phyloP scores from a whole-genome alignment of 2,888 invertebrate species.

The Lithophane ornitopus region DNA sequence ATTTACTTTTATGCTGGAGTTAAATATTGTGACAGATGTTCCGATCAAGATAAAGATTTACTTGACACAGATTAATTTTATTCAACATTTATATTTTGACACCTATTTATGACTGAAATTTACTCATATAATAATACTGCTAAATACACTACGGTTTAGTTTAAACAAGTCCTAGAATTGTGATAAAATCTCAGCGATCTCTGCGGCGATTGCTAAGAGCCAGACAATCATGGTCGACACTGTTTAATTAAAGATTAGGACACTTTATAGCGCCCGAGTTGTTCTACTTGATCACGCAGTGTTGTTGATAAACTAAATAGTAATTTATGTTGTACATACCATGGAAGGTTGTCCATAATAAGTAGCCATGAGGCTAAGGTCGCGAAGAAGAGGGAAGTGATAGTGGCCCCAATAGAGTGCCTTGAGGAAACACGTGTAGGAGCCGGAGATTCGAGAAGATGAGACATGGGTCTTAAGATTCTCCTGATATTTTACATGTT shows the following conservation, averaged over 20 bases:
- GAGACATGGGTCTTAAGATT: not conserved
- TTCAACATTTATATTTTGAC: slow-evolving; percentile 5
- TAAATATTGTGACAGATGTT: not conserved
- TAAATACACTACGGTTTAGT: not conserved
- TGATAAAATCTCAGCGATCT: not conserved
- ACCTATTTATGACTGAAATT: slow-evolving; percentile 14
- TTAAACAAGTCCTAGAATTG: not conserved
- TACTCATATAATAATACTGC: not conserved
- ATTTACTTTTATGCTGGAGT: slow-evolving; percentile 12
- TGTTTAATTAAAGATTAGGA: slow-evolving; percentile 52
- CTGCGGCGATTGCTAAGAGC: slow-evolving; percentile 20
- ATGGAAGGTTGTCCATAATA: slow-evolving; percentile 36
- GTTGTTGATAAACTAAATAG: slow-evolving; percentile 49
- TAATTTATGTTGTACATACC: slow-evolving; percentile 37
- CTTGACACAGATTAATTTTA: slow-evolving; percentile 51
- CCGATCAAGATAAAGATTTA: slow-evolving; percentile 14
- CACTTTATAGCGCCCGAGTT: slow-evolving; percentile 2
- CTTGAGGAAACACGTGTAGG: slow-evolving; percentile 26
- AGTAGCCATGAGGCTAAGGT: slow-evolving; percentile 41
- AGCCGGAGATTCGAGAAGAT: not conserved
- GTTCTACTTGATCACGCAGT: slow-evolving; percentile 27
- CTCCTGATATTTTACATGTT: too few species aligned
- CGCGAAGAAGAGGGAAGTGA: slow-evolving; percentile 11
- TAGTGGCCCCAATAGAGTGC: slow-evolving; percentile 37
- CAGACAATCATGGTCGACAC: slow-evolving; percentile 33